These are phyloP conservation scores for Pseudopleuronectes americanus DNA, from an alignment of 2,797 vertebrate species.

Conservation along the genomic window DNA sequence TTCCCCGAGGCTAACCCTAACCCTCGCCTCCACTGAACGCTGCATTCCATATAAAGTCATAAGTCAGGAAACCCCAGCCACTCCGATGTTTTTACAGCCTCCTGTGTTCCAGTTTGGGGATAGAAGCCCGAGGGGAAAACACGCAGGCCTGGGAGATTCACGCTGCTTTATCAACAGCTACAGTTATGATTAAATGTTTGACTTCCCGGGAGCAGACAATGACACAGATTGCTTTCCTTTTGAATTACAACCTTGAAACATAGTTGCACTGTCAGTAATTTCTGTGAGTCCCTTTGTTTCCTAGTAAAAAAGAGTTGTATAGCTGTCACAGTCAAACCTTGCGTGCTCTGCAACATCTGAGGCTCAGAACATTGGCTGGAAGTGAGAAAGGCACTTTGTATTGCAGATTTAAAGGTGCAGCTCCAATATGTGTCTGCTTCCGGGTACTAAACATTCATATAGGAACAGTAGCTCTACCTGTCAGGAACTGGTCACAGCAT, in stretches of 20 bases:
- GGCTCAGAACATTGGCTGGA: neutral
- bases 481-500: too few relatives aligned
- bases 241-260: constrained; percentile 13
- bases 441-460: too few relatives aligned
- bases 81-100: constrained; percentile 24
- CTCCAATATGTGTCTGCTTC: neutral
- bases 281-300: neutral
- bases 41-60: constrained; percentile 23
- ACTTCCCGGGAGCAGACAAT: constrained; percentile 1
- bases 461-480: too few relatives aligned
- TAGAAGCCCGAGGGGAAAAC: constrained; percentile 9
- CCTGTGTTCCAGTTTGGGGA: constrained; percentile 21
- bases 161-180: constrained; percentile 34
- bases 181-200: constrained; percentile 20
- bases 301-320: neutral
- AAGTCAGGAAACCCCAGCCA: constrained; percentile 15
- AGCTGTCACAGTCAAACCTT: neutral
- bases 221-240: neutral
- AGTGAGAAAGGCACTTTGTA: neutral
- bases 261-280: neutral
- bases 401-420: neutral
- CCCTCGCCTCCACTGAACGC: constrained; percentile 28
- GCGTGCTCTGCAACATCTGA: neutral
- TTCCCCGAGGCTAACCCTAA: constrained; percentile 36
- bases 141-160: constrained; percentile 19